phyloP scores from a whole-genome alignment of 2,797 vertebrate species.

The Ctenopoma kingsleyae region DNA sequence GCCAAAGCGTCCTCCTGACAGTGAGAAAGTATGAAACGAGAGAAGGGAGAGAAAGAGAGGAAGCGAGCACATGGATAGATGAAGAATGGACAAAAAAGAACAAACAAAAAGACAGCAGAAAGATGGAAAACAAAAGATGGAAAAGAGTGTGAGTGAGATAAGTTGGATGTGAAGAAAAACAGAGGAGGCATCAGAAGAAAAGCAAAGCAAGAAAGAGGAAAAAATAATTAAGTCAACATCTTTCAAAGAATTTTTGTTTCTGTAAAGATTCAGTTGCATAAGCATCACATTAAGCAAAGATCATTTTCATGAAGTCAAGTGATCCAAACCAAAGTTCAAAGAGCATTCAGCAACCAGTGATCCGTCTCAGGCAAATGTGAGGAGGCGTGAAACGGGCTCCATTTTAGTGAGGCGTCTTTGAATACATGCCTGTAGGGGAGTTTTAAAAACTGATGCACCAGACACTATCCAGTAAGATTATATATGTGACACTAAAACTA shows the following conservation, averaged over 20 bases:
- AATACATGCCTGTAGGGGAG: conserved; percentile 81
- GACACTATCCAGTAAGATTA: conserved; percentile 15
- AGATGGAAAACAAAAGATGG: conserved; percentile 53
- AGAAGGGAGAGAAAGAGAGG: conserved; percentile 29
- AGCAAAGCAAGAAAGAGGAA: conserved; percentile 48
- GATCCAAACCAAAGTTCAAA: conserved; percentile 82
- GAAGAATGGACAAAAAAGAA: conserved; percentile 40
- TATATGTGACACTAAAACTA: conserved; percentile 26
- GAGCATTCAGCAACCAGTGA: conserved; percentile 88
- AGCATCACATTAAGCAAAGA: conserved; percentile 74
- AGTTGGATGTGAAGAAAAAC: conserved; percentile 55
- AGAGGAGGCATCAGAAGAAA: conserved; percentile 57
- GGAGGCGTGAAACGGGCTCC: conserved; percentile 76
- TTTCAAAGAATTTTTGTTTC: conserved; percentile 34
- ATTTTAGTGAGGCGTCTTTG: conserved; percentile 83
- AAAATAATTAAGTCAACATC: conserved; percentile 36
- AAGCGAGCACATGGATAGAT: conserved; percentile 26
- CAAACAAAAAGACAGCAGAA: conserved; percentile 43
- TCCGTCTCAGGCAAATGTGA: conserved; percentile 85
- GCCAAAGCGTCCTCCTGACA: conserved; percentile 83
- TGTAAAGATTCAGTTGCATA: conserved; percentile 45
- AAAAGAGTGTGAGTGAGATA: conserved; percentile 50
- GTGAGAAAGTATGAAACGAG: conserved; percentile 34
- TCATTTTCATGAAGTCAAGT: conserved; percentile 74
- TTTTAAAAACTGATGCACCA: conserved; percentile 28